phyloP scores from a whole-genome alignment of 2,113 vertebrate genomes.

The Craseonycteris thonglongyai region DNA sequence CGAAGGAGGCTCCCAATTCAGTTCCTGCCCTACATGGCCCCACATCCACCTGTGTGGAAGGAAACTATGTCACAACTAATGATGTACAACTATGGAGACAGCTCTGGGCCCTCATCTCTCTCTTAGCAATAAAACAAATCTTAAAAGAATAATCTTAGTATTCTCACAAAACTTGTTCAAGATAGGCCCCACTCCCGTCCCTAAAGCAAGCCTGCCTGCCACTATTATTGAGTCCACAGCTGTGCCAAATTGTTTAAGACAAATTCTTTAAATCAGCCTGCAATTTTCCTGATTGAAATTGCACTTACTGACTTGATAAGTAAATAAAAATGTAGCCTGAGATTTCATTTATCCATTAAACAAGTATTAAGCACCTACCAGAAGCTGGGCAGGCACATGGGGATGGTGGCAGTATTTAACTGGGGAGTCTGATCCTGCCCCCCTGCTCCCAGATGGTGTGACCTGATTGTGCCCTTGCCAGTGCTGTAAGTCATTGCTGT shows the following conservation, averaged over 20 bases:
- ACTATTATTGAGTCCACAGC: background rate
- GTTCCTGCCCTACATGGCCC: too few species aligned
- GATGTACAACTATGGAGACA: too few species aligned
- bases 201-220: background rate
- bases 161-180: background rate
- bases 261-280: background rate
- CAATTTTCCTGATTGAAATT: background rate
- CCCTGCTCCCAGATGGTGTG: rapidly evolving
- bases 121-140: too few species aligned
- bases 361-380: background rate
- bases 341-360: background rate
- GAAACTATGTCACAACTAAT: too few species aligned
- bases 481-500: background rate
- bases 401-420: background rate
- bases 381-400: background rate
- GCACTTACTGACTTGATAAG: background rate
- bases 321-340: background rate
- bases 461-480: too few species aligned
- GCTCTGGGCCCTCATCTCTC: too few species aligned
- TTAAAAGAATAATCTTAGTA: too few species aligned
- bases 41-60: too few species aligned
- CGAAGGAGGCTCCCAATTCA: too few species aligned
- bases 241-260: background rate
- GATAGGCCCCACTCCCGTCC: too few species aligned
- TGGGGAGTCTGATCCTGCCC: background rate